These are phyloP conservation scores for Craniophora ligustri DNA, from an alignment of 2,888 invertebrate genomes.

Conservation along the genomic window DNA sequence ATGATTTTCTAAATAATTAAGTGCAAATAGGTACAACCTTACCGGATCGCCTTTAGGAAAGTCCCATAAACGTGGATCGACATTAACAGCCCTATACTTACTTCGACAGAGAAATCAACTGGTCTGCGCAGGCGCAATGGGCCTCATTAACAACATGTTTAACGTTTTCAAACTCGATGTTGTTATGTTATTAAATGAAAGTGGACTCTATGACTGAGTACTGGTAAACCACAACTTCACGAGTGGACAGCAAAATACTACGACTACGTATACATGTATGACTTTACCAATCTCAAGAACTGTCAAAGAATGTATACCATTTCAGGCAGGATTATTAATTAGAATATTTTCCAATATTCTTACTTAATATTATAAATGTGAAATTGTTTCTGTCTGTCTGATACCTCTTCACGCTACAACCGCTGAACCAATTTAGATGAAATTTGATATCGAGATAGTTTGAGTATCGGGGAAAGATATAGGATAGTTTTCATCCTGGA, in stretches of 20 bases:
- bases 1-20: constrained; percentile 20
- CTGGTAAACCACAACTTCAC: constrained; percentile 26
- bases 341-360: too few species aligned
- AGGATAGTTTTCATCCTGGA: too few species aligned
- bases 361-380: too few species aligned
- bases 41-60: not conserved
- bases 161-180: constrained; percentile 55
- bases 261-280: not conserved
- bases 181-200: constrained; percentile 68
- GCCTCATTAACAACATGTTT: constrained; percentile 65
- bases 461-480: too few species aligned
- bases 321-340: not conserved
- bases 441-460: too few species aligned
- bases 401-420: too few species aligned
- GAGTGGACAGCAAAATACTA: not conserved
- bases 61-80: constrained; percentile 12
- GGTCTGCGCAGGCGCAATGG: constrained; percentile 47
- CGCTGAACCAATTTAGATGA: too few species aligned
- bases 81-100: constrained; percentile 36
- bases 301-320: not conserved
- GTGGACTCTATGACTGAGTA: constrained; percentile 57
- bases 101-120: constrained; percentile 56
- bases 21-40: not conserved
- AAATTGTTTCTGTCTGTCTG: too few species aligned
- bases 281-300: not conserved